Conservation (phyloP, 1,140 invertebrate species). For the Eufriesea mexicana region DNA sequence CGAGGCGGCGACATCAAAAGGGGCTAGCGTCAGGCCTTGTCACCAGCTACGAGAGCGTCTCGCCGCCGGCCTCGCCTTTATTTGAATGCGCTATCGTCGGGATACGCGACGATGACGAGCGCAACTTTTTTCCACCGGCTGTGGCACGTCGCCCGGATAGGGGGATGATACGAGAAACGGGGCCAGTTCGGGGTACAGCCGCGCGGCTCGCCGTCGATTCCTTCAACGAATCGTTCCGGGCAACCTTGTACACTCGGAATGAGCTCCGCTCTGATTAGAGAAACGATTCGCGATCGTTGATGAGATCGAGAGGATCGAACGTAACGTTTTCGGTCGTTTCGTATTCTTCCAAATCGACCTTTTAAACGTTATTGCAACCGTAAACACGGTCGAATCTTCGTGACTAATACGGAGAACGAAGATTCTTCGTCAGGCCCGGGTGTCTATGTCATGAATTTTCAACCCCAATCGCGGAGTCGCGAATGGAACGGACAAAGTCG, state of each 20-base stretch:
- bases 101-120: slow-evolving; percentile 68
- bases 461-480: too few species aligned
- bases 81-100: slow-evolving; percentile 76
- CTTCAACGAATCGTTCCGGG: neutral
- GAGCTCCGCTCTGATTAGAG: slow-evolving; percentile 14
- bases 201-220: slow-evolving; percentile 24
- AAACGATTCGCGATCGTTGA: neutral
- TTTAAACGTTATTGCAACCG: too few species aligned
- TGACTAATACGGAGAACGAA: too few species aligned
- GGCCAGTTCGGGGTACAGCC: slow-evolving; percentile 39
- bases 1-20: slow-evolving; percentile 79
- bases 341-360: too few species aligned
- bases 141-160: slow-evolving; percentile 21
- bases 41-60: slow-evolving; percentile 65
- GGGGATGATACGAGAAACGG: slow-evolving; percentile 45
- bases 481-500: too few species aligned
- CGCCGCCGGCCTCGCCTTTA: slow-evolving; percentile 67
- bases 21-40: slow-evolving; percentile 76
- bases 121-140: slow-evolving; percentile 51
- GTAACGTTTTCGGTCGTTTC: too few species aligned
- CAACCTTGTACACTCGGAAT: slow-evolving; percentile 26
- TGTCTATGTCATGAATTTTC: too few species aligned
- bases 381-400: too few species aligned
- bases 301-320: too few species aligned
- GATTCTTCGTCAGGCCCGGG: too few species aligned